phyloP scores from a whole-genome alignment of 2,888 invertebrate species.

The Callyntrura guangdongensis region DNA sequence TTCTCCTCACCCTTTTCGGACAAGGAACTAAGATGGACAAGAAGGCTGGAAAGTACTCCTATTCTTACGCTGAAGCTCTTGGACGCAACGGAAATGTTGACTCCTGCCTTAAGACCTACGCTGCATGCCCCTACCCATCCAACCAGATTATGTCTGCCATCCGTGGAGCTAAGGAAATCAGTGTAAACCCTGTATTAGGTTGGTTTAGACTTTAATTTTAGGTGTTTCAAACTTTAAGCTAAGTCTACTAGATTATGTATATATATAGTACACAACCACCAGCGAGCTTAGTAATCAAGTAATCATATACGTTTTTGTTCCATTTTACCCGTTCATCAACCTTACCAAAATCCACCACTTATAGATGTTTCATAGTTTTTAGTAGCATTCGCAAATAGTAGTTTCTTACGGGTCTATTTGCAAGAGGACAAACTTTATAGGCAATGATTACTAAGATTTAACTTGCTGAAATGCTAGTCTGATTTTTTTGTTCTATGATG shows the following conservation, averaged over 20 bases:
- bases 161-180: conserved; percentile 78
- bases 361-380: conserved; percentile 7
- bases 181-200: conserved; percentile 31
- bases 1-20: conserved; percentile 80
- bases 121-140: conserved; percentile 81
- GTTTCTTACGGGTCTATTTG: neutral
- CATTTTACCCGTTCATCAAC: conserved; percentile 16
- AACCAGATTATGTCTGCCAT: conserved; percentile 82
- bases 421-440: conserved; percentile 20
- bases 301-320: conserved; percentile 41
- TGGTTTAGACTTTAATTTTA: conserved; percentile 3
- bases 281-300: conserved; percentile 71
- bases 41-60: conserved; percentile 80
- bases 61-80: conserved; percentile 81
- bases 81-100: conserved; percentile 79
- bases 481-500: conserved; percentile 69
- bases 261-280: conserved; percentile 29
- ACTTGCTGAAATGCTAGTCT: conserved; percentile 65
- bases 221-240: conserved; percentile 35
- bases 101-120: conserved; percentile 79
- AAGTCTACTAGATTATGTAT: conserved; percentile 21
- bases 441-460: conserved; percentile 53
- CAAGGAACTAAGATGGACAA: conserved; percentile 68
- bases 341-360: conserved; percentile 38
- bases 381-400: neutral